phyloP scores from a whole-genome alignment of 1,140 invertebrate species.

The Leguminivora glycinivorella region DNA sequence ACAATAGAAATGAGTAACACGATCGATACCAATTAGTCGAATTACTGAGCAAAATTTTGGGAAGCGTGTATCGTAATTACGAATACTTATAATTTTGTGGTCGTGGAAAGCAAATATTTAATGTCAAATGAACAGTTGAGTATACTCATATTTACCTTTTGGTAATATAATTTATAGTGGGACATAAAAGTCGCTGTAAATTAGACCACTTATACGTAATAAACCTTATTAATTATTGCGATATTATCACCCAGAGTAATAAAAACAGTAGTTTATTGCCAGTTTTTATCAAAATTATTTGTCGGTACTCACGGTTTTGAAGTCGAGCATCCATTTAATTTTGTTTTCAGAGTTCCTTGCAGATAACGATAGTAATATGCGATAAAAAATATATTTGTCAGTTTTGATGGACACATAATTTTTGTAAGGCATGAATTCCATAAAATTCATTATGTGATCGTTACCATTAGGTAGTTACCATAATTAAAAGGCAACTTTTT shows the following conservation, averaged over 20 bases:
- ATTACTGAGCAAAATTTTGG: too few species aligned
- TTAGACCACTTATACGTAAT: slow-evolving; percentile 1
- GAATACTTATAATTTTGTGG: neutral
- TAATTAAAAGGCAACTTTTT: too few species aligned
- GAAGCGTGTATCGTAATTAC: neutral
- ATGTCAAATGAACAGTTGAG: neutral
- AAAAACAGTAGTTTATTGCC: slow-evolving; percentile 15
- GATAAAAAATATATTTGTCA: too few species aligned
- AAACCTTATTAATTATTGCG: neutral
- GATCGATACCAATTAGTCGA: too few species aligned
- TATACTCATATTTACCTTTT: neutral
- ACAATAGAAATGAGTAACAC: too few species aligned
- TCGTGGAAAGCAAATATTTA: neutral
- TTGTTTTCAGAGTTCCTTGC: neutral
- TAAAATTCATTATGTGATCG: too few species aligned
- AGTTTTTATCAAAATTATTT: neutral
- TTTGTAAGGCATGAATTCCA: too few species aligned
- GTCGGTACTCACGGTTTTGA: slow-evolving; percentile 3
- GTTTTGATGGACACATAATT: too few species aligned
- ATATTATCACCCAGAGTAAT: slow-evolving; percentile 9
- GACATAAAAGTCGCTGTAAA: neutral
- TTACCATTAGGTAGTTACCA: too few species aligned
- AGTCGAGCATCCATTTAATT: neutral
- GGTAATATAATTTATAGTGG: neutral
- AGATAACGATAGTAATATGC: neutral